Conservation (phyloP, 2,888 invertebrate species). For the Rugalucina vietnamica region DNA sequence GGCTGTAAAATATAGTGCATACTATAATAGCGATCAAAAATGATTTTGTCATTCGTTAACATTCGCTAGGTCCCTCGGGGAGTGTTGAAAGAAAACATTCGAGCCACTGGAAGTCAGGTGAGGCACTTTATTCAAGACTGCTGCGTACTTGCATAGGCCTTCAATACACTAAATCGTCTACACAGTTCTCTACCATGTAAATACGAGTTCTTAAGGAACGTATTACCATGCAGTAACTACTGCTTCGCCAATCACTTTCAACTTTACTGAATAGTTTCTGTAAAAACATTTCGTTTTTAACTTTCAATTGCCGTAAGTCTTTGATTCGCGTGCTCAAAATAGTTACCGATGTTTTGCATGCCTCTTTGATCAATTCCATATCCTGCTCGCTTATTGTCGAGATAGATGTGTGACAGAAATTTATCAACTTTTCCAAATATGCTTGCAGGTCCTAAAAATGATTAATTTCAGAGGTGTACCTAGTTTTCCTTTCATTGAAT, state of each 20-base stretch:
- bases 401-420: not conserved
- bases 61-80: no score
- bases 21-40: no score
- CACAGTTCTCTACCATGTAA: slow-evolving; percentile 36
- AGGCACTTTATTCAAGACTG: not conserved
- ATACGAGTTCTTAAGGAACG: slow-evolving; percentile 35
- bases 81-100: no score
- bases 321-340: not conserved
- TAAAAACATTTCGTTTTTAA: not conserved
- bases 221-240: slow-evolving; percentile 39
- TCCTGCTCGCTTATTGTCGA: not conserved
- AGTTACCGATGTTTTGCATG: not conserved
- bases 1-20: no score
- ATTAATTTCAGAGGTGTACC: not conserved
- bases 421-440: not conserved
- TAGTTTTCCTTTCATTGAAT: slow-evolving; percentile 11
- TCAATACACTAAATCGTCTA: slow-evolving; percentile 29
- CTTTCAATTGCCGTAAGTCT: not conserved
- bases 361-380: not conserved
- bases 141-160: slow-evolving; percentile 26
- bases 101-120: no score
- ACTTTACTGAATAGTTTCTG: not conserved
- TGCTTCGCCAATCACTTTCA: slow-evolving; percentile 27
- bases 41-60: no score
- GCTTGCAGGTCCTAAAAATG: not conserved